These are phyloP conservation scores for Trichacis sp. DNA, from an alignment of 2,888 invertebrate genomes.

Conservation along the genomic window DNA sequence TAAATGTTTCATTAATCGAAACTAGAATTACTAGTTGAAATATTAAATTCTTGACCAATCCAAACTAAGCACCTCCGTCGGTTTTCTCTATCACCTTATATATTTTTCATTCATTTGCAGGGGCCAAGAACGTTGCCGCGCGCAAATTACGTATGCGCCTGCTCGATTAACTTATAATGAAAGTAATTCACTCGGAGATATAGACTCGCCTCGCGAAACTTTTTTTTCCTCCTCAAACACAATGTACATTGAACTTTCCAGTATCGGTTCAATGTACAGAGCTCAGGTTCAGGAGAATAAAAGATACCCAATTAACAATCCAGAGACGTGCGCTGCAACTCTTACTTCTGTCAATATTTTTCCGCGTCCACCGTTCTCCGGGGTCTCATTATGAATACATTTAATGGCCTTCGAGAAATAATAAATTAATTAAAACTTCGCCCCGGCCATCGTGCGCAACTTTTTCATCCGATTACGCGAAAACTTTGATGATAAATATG, in stretches of 20 bases:
- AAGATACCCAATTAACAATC: background rate
- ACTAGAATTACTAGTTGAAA: no score
- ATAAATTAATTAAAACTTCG: slow-evolving; percentile 9
- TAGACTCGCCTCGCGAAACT: background rate
- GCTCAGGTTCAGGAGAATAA: background rate
- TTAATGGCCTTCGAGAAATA: background rate
- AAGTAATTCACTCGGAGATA: slow-evolving; percentile 11
- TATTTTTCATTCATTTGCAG: background rate
- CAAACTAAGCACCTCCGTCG: background rate
- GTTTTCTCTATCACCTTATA: background rate
- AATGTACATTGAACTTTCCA: slow-evolving; percentile 6
- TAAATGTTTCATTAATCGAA: no score
- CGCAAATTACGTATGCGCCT: background rate
- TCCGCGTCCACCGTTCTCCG: background rate
- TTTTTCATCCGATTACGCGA: slow-evolving; percentile 1
- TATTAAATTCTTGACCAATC: no score
- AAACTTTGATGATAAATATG: slow-evolving; percentile 11
- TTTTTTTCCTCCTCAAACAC: background rate
- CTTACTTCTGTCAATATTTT: slow-evolving; percentile 1
- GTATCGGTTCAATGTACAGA: background rate
- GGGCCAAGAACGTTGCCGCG: background rate
- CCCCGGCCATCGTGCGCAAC: background rate
- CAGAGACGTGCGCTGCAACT: background rate
- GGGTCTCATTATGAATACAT: background rate
- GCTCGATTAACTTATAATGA: slow-evolving; percentile 6